These are phyloP conservation scores for Metalampra italica DNA, from an alignment of 2,888 invertebrate species.

Conservation along the genomic window DNA sequence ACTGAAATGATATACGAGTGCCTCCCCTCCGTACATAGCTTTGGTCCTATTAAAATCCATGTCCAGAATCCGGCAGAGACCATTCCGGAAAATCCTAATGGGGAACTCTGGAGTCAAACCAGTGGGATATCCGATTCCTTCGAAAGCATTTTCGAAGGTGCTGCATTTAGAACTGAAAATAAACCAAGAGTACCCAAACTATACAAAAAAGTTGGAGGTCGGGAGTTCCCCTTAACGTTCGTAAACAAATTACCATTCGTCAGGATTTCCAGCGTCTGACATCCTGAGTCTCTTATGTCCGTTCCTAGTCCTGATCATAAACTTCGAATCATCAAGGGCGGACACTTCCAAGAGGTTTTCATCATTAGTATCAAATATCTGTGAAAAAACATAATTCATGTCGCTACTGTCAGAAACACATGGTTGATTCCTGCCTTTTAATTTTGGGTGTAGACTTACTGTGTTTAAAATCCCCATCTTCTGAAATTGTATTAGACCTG, in stretches of 20 bases:
- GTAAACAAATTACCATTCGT: slow-evolving; percentile 33
- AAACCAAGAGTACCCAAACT: not conserved
- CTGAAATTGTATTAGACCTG: slow-evolving; percentile 84
- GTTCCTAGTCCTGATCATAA: slow-evolving; percentile 42
- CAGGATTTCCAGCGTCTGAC: slow-evolving; percentile 39
- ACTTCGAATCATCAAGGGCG: slow-evolving; percentile 36
- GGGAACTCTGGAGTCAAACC: slow-evolving; percentile 69
- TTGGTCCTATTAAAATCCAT: slow-evolving; percentile 36
- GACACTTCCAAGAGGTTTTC: slow-evolving; percentile 32
- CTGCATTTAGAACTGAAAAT: slow-evolving; percentile 80
- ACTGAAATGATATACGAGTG: slow-evolving; percentile 79
- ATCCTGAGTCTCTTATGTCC: slow-evolving; percentile 33
- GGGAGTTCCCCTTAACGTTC: too few species aligned
- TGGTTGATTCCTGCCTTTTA: too few species aligned
- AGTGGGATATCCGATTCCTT: slow-evolving; percentile 85
- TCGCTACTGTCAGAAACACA: too few species aligned
- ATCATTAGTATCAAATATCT: slow-evolving; percentile 46
- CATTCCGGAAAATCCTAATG: slow-evolving; percentile 83
- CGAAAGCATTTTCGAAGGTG: slow-evolving; percentile 82
- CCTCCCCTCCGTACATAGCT: slow-evolving; percentile 71
- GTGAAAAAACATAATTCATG: slow-evolving; percentile 12
- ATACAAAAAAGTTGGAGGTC: too few species aligned
- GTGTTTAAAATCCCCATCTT: slow-evolving; percentile 88
- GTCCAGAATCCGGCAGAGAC: slow-evolving; percentile 85
- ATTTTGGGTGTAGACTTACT: too few species aligned